Percentiles rank a stretch among this genome's conserved stretches.
Conservation (phyloP, 2,797 vertebrate species). For the Cephalopachus bancanus region DNA sequence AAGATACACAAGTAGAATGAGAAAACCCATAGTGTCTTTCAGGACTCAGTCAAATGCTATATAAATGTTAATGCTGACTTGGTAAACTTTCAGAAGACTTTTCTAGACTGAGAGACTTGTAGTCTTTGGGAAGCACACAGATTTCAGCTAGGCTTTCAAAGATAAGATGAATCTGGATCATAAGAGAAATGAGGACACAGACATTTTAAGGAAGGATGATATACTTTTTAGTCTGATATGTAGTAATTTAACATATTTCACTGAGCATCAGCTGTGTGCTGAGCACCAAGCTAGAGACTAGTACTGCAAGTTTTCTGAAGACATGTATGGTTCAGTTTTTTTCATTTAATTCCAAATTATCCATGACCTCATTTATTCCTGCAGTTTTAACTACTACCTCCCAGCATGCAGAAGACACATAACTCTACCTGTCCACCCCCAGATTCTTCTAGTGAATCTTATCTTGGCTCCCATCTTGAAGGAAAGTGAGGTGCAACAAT, state of each 20-base stretch:
- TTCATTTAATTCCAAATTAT: slow-evolving; percentile 49
- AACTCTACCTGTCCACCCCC: slow-evolving; percentile 69
- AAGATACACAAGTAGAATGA: background rate
- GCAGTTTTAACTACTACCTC: slow-evolving; percentile 60
- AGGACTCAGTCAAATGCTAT: background rate
- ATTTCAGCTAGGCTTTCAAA: slow-evolving; percentile 55
- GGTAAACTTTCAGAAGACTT: slow-evolving; percentile 20
- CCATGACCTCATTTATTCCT: slow-evolving; percentile 65
- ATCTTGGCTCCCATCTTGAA: slow-evolving; percentile 61
- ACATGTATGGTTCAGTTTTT: slow-evolving; percentile 65
- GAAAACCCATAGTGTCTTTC: background rate
- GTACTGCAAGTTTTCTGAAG: slow-evolving; percentile 51
- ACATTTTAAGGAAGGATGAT: background rate
- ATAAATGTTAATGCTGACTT: background rate
- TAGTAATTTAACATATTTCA: slow-evolving; percentile 39
- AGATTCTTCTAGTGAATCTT: slow-evolving; percentile 58
- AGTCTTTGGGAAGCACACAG: background rate
- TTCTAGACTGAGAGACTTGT: background rate
- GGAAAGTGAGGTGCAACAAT: background rate
- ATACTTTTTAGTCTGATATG: background rate
- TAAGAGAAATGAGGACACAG: background rate
- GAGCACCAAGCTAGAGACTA: background rate
- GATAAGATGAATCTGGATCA: background rate
- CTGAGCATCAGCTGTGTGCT: background rate
- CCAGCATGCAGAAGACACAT: slow-evolving; percentile 19